Evolutionary conservation across 1,140 invertebrate genomes (phyloP), one percentile per base, ranked within the genome.

Genomic region (Aplysia californica): DNA sequence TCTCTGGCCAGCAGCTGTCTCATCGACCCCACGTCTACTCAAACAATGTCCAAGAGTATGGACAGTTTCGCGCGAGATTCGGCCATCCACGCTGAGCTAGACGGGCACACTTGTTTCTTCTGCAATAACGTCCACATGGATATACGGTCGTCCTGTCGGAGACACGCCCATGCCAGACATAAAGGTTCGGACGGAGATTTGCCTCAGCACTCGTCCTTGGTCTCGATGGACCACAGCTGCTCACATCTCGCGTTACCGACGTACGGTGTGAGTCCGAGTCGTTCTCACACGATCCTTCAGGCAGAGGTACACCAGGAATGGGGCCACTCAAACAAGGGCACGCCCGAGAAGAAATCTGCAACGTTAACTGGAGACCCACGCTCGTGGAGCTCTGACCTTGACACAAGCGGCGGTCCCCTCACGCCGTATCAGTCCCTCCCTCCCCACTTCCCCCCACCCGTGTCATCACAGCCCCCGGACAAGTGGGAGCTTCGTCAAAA

Each of bases 281-380:
- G 80, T 41, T 86, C 85, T 18, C 84, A 84, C 38, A 87, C 86
- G 61, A 79, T 87, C 26, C 82, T 86, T 44, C 83, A 86, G 31
- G 86, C 85, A 3, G 86, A 87, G 50, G 85, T 87, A 18, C 85
- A 87, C 56, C 86, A 86, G 65, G 86, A 85, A 58, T 87, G 86
- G 86, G 82, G 31, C 69, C 73, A 64, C 18, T 20, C 68, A 65
- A 64, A 33, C 74, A 80, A 55, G 78, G 79, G 59, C 61, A 72
- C 20, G 35, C 33, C 56, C 20, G 38, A 59, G 23, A 55, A 55
- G 26, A 77, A 44, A 41, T 69, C 56, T 23, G 38, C 56, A 23
- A 77, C 69, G 29, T 50, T 55, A 61, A n/a, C 69, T 73, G 70
- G 70, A 44, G 55, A 73, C 38, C 38, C 58, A 18, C 38, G 70